phyloP scores from a whole-genome alignment of 2,888 invertebrate genomes.

The Acleris cristana region DNA sequence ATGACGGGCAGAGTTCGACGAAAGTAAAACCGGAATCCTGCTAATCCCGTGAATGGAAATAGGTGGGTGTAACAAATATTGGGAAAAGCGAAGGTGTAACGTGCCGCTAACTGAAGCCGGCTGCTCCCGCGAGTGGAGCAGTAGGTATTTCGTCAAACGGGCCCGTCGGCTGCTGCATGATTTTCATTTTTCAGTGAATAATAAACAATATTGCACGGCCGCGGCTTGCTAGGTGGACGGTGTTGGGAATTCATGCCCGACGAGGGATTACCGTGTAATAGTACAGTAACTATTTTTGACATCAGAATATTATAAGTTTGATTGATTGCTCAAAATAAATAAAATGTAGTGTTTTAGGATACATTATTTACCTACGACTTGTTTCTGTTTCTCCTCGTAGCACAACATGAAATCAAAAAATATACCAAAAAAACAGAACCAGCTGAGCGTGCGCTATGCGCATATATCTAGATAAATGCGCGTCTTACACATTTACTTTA shows the following conservation, averaged over 20 bases:
- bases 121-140: conserved; percentile 1
- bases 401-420: too few species aligned
- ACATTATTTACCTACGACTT: too few species aligned
- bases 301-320: too few species aligned
- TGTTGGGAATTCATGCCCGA: conserved; percentile 20
- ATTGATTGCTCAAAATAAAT: too few species aligned
- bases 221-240: conserved; percentile 18
- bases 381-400: too few species aligned
- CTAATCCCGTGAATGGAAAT: conserved; percentile 32
- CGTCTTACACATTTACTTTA: too few species aligned
- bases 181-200: conserved; percentile 32
- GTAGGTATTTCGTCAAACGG: conserved; percentile 27
- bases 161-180: conserved; percentile 4
- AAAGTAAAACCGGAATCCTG: conserved; percentile 31
- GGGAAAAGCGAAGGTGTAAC: conserved; percentile 24
- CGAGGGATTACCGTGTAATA: conserved; percentile 18
- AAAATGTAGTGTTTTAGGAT: too few species aligned
- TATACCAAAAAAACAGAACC: too few species aligned
- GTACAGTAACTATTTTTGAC: background rate
- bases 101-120: conserved; percentile 2
- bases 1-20: conserved; percentile 7
- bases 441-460: too few species aligned
- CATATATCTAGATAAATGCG: too few species aligned
- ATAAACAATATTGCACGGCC: conserved; percentile 31
- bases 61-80: conserved; percentile 25